Percentiles rank a stretch among this genome's conserved stretches.
Conservation (phyloP, 2,113 vertebrate genomes). For the Toxotes chatareus region DNA sequence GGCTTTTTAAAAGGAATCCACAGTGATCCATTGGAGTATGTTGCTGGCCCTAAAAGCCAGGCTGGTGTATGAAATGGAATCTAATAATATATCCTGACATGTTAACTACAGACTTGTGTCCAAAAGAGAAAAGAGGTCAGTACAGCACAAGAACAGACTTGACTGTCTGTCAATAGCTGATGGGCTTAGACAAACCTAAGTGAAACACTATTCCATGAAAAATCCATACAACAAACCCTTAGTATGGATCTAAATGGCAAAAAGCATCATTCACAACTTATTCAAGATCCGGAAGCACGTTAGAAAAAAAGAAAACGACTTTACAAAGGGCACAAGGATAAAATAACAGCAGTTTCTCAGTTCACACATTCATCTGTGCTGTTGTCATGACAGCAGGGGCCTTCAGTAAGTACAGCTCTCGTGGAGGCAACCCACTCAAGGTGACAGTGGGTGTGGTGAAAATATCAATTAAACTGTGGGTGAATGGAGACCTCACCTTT, state of each 20-base stretch:
- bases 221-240: not conserved
- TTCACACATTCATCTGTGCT: constrained; percentile 29
- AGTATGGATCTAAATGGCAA: not conserved
- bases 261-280: not conserved
- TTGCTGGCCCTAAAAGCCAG: not conserved
- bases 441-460: constrained; percentile 42
- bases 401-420: constrained; percentile 15
- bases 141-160: constrained; percentile 1
- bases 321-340: constrained; percentile 14
- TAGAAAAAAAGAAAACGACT: not conserved
- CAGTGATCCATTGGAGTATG: not conserved
- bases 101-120: not conserved
- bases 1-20: not conserved
- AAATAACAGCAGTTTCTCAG: not conserved
- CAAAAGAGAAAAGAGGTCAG: not conserved
- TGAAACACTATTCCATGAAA: no score
- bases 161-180: not conserved
- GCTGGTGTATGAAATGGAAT: constrained; percentile 7
- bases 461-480: not conserved
- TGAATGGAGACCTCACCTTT: not conserved
- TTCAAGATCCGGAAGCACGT: not conserved
- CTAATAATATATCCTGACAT: not conserved
- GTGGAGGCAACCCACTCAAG: constrained; percentile 43
- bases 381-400: constrained; percentile 77
- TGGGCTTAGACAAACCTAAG: not conserved